Evolutionary conservation across 2,797 vertebrate genomes (phyloP), one percentile per base, ranked within the genome.

Genomic region (Sebastes diploproa): DNA sequence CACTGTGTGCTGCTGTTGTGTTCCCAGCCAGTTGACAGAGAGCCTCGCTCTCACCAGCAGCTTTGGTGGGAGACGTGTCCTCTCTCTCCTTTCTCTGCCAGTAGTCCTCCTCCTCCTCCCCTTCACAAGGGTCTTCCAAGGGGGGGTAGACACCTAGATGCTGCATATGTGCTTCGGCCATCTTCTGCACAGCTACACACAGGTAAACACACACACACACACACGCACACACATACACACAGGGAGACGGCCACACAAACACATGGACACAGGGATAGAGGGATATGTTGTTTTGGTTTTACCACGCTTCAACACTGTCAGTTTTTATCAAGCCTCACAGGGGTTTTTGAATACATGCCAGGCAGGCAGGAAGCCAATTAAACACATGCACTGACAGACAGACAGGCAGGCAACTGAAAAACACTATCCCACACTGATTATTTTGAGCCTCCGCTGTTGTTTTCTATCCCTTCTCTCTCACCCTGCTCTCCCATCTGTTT

Each of bases 91-190:
- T 86, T 64, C 82, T 65, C 72, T 93, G 84, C 88, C 83, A 86
- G 70, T 83, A 36, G 80, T 95, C 96, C 81, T 96, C 96, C 58
- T 95, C 95, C 69, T 96, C 96, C 84, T 96, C 96, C 89, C 95
- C 95, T 83, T 96, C 94, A 70, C 90, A 93, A 82, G 96, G 95
- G 42, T 96, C 95, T 82, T 97, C 97, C 85, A 92, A 82, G 86
- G 95, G 94, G 88, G 96, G 94, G 93, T 95, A 96, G 59, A 95
- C 92, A 88, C 96, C 93, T 91, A 98, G 91, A 88, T 96, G 93
- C 96, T 97, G 97, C 96, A 99, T 95, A 85, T 99, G 97, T 85
- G 97, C 97, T 92, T 98, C 97, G 80, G 97, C 98, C 74, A 99
- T 97, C 95, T 97, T 97, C 95, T 98, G 98, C 92, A 99, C 96